Percentiles rank a stretch among this genome's conserved stretches.
phyloP scores from a whole-genome alignment of 2,113 vertebrate species.

The Mesocricetus auratus region DNA sequence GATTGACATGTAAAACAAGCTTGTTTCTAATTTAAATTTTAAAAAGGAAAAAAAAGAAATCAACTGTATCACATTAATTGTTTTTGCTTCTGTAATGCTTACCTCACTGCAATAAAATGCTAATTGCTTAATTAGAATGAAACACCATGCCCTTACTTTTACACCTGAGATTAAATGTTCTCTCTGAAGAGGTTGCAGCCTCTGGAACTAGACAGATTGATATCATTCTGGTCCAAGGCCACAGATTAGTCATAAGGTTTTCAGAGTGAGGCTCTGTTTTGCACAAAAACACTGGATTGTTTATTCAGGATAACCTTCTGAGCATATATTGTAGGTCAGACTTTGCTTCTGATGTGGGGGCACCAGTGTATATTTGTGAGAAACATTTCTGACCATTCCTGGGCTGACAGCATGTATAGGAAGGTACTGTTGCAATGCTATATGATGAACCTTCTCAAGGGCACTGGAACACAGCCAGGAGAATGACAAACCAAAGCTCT shows the following conservation, averaged over 20 bases:
- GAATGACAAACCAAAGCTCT: not conserved
- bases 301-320: not conserved
- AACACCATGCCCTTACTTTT: not conserved
- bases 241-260: not conserved
- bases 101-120: slow-evolving; percentile 3
- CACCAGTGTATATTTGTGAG: not conserved
- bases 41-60: not conserved
- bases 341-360: not conserved
- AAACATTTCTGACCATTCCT: not conserved
- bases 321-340: not conserved
- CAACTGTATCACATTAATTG: not conserved
- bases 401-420: not conserved
- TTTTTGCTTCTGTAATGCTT: slow-evolving; percentile 38
- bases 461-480: not conserved
- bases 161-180: not conserved
- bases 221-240: not conserved
- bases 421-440: not conserved
- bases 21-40: too few species aligned
- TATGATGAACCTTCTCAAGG: not conserved
- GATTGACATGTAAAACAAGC: too few species aligned
- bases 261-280: not conserved
- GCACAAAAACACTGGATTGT: not conserved
- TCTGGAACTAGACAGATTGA: slow-evolving; percentile 4
- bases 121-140: not conserved
- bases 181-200: not conserved